These are phyloP conservation scores for Dendrolimus kikuchii DNA, from an alignment of 1,140 invertebrate genomes.

Conservation along the genomic window DNA sequence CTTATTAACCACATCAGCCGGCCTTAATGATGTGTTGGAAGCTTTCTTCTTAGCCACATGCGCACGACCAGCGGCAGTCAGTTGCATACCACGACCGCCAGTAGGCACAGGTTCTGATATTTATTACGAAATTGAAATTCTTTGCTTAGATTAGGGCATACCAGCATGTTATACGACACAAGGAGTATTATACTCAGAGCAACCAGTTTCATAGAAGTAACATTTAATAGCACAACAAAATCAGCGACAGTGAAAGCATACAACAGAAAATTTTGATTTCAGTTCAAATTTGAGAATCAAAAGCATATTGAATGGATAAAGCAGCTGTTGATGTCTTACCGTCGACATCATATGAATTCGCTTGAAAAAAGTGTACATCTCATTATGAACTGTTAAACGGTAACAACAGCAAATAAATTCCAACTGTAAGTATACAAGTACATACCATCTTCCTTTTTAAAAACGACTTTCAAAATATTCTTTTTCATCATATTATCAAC, in stretches of 20 bases:
- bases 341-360: slow-evolving; percentile 5
- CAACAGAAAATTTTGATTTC: too few relatives aligned
- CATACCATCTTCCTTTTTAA: slow-evolving; percentile 41
- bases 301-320: too few relatives aligned
- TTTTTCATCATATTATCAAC: slow-evolving; percentile 77
- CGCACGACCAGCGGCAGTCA: slow-evolving; percentile 48
- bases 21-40: slow-evolving; percentile 32
- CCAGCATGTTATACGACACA: too few relatives aligned
- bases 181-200: too few relatives aligned
- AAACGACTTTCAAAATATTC: slow-evolving; percentile 76
- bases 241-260: too few relatives aligned
- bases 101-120: slow-evolving; percentile 22
- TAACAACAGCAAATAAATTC: not conserved
- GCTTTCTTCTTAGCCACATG: slow-evolving; percentile 45
- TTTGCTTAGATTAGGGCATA: too few relatives aligned
- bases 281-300: too few relatives aligned
- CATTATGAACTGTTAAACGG: slow-evolving; percentile 1
- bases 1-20: slow-evolving; percentile 51
- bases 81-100: slow-evolving; percentile 37
- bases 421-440: not conserved
- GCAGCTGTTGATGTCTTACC: slow-evolving; percentile 5
- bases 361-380: slow-evolving; percentile 7
- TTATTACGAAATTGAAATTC: not conserved
- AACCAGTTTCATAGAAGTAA: too few relatives aligned
- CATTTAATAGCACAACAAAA: too few relatives aligned